Percentiles rank a stretch among this genome's conserved stretches.
phyloP scores from a whole-genome alignment of 2,888 invertebrate genomes.

The Pristionchus exspectatus region DNA sequence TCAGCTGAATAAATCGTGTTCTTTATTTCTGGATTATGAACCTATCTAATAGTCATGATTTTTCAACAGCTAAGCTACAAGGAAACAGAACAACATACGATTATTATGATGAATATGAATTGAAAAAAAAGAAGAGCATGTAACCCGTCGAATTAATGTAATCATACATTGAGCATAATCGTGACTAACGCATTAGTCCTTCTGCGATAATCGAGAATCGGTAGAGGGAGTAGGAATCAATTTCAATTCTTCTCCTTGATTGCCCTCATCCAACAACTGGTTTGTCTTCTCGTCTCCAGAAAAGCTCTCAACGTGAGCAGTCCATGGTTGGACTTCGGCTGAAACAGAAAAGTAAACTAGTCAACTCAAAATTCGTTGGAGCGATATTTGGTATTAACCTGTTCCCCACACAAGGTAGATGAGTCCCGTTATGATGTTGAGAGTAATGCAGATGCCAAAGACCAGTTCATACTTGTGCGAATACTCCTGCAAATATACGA shows the following conservation, averaged over 20 bases:
- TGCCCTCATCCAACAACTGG: neutral
- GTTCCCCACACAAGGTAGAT: slow-evolving; percentile 51
- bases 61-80: neutral
- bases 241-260: neutral
- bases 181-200: neutral
- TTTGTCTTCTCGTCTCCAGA: neutral
- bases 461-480: slow-evolving; percentile 43
- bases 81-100: neutral
- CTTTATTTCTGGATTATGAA: neutral
- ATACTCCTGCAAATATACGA: neutral
- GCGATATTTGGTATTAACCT: slow-evolving; percentile 3
- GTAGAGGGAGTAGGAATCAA: neutral
- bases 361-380: neutral
- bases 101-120: neutral
- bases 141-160: too few species aligned
- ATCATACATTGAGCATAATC: too few species aligned
- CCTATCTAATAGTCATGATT: too few species aligned
- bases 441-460: slow-evolving; percentile 39
- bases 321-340: slow-evolving; percentile 49
- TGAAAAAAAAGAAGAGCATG: too few species aligned
- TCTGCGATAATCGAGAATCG: neutral
- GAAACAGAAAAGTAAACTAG: neutral
- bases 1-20: neutral
- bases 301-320: neutral
- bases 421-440: slow-evolving; percentile 20